Evolutionary conservation across 2,888 invertebrate genomes (phyloP), one percentile per base, ranked within the genome.

Genomic region (Ormyrus labotus): DNA sequence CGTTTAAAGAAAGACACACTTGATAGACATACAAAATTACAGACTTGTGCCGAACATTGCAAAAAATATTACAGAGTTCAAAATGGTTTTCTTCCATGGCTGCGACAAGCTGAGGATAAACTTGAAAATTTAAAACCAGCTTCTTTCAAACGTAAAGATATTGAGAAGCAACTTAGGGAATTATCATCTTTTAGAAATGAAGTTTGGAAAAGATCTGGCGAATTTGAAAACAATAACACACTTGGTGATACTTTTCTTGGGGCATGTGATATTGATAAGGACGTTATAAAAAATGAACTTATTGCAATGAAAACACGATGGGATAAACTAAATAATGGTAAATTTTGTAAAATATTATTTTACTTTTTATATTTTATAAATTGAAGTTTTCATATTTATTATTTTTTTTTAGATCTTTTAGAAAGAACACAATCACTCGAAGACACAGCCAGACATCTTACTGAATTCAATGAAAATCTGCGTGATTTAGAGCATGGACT

Each of bases 181-280:
- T 92, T 98, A 76, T 97, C 97, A 87, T 94, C 94, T 69, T 96
- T 98, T 92, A 94, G 98, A 85, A 98, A 97, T 87, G 98, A 98
- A 86, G 95, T 98, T 0, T 96, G 97, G 95, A 97, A 97, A 90
- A 96, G 96, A 87, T 96, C 97, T 11, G 97, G 97, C 9, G 98
- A 98, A 91, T 98, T 96, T 87, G 98, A 98, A 87, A 96, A 96
- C 90, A 96, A 96, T 84, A 94, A 95, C 88, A 95, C 95, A 0
- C 92, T 96, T 4, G 98, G 98, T 0, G 97, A 98, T 86, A 95
- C 96, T 0, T 96, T 98, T 92, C 93, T 98, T 71, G 94, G 94
- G 0, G 94, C 96, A 67, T 98, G 98, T 85, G 98, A 98, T 88
- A 94, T 96, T 71, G 98, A 98, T 88, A 97, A 98, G 88, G 97